A percentile compares a stretch with the other conserved stretches of the same genome.
These are phyloP conservation scores for Nycticryphes semicollaris DNA, from an alignment of 2,113 vertebrate genomes.

Conservation along the genomic window DNA sequence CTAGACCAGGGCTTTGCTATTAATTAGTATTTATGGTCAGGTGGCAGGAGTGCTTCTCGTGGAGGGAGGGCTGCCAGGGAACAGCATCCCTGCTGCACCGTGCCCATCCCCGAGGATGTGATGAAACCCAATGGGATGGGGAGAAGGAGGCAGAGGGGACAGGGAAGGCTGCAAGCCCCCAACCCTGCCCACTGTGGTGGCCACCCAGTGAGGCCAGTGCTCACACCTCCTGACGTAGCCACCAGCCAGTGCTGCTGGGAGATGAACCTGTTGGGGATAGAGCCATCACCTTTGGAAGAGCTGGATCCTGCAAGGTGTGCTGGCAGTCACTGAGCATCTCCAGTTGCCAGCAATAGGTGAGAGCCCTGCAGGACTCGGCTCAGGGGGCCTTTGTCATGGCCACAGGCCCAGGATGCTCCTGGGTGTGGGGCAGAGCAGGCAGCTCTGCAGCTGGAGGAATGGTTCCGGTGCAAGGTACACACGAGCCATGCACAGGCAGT, in stretches of 20 bases:
- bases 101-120: background rate
- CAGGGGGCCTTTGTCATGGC: background rate
- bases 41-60: background rate
- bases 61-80: background rate
- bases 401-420: background rate
- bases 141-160: background rate
- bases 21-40: slow-evolving; percentile 15
- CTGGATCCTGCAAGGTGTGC: background rate
- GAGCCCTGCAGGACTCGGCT: background rate
- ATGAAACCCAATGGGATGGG: background rate
- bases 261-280: background rate
- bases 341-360: background rate
- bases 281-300: background rate
- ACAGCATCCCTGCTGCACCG: background rate
- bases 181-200: rapidly evolving
- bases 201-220: background rate
- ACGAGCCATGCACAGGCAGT: rapidly evolving
- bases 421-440: background rate
- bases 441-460: background rate
- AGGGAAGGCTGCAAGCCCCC: background rate
- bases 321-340: background rate
- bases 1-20: slow-evolving; percentile 24
- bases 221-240: rapidly evolving
- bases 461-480: background rate
- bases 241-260: background rate